A percentile compares a stretch with the other conserved stretches of the same genome.
These are phyloP conservation scores for Sisor rabdophorus DNA, from an alignment of 2,113 vertebrate genomes.

Conservation along the genomic window DNA sequence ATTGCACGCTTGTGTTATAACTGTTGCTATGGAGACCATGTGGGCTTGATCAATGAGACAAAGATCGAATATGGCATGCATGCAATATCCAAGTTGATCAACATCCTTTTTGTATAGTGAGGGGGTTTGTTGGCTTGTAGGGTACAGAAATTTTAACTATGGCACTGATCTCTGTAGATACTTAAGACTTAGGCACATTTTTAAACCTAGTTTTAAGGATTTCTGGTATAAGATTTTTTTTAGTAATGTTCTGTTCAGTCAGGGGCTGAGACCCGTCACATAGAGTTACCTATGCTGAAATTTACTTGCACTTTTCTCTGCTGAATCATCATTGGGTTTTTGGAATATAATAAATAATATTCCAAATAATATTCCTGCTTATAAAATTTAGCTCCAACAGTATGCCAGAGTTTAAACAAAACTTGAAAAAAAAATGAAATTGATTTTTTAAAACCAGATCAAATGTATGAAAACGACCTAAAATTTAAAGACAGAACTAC, in stretches of 20 bases:
- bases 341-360: no score
- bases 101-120: background rate
- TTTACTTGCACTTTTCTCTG: no score
- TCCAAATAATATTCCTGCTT: no score
- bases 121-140: background rate
- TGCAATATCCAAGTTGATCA: constrained; percentile 12
- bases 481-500: no score
- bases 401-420: no score
- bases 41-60: constrained; percentile 46
- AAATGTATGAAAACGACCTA: no score
- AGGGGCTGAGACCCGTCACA: no score
- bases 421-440: no score
- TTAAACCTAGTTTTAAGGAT: background rate
- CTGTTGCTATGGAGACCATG: constrained; percentile 50
- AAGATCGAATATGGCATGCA: constrained; percentile 38
- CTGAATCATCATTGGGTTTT: no score
- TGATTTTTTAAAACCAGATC: no score
- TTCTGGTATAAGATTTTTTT: constrained; percentile 9
- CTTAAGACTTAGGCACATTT: constrained; percentile 7
- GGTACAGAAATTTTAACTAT: background rate
- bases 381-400: no score
- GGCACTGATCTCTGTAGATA: background rate
- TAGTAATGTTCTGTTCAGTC: background rate
- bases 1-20: constrained; percentile 39
- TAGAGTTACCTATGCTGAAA: no score